Evolutionary conservation across 2,113 vertebrate species (phyloP), one percentile per base, ranked within the genome.

Genomic region (Zosterops borbonicus): DNA sequence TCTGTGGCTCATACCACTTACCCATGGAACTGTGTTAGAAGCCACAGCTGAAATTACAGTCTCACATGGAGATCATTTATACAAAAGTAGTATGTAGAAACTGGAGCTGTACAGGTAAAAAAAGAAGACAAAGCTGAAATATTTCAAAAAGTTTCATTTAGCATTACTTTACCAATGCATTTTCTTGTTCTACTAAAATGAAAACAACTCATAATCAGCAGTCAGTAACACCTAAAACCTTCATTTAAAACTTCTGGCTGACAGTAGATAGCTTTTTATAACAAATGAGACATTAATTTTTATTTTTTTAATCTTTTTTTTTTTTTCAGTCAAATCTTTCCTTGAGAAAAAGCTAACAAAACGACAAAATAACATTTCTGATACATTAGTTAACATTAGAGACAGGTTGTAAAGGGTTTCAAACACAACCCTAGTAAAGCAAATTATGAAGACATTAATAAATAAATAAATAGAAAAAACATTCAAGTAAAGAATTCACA

Each of bases 301-400:
- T 22, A 24, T 6, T 11, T 15, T 33, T 28, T 9, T 11, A 37
- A n/a, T n/a, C n/a, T n/a, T n/a, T 9, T 5, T 0, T 1, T 1
- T 33, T 55, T 55, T 49, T 41, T 50, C 12, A 39, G 4, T 5
- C 16, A 47, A 42, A 67, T 28, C 5, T 52, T 79, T 69, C 12
- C 46, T 83, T 31, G 7, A 79, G 10, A 65, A 86, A 87, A 86
- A 62, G 3, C 2, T 64, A 8, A 22, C 2, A 79, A 35, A 84
- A 92, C 46, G n/a, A 50, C 5, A 58, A 83, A 62, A 50, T 5
- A 74, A 21, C 0, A 0, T 41, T 75, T 46, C 14, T 55, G 17
- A 58, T 41, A 9, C 23, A 62, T 68, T 64, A 39, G 31, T 23
- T 70, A 35, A 27, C 31, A 28, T 14, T 74, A 74, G 3, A 82